Percentiles rank a stretch among this genome's conserved stretches.
Conservation (phyloP, 1,140 invertebrate genomes). For the Dinoponera quadriceps region DNA sequence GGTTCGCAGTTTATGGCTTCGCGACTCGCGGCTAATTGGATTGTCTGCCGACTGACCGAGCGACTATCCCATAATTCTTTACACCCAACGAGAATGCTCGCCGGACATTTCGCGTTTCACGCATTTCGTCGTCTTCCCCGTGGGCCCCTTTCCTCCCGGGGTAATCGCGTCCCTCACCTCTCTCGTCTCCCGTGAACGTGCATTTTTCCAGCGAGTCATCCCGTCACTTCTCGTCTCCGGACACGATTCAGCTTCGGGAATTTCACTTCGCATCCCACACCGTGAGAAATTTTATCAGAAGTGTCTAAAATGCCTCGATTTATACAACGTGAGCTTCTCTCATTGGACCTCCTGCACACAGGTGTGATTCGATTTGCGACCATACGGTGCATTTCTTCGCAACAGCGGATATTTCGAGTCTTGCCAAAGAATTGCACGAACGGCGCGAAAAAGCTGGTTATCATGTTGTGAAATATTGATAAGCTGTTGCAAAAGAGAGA, state of each 20-base stretch:
- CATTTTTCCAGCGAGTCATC: background rate
- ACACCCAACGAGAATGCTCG: conserved; percentile 48
- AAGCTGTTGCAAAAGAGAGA: background rate
- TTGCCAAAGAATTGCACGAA: background rate
- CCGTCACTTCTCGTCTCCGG: background rate
- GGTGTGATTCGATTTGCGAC: too few species aligned
- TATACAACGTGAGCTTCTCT: too few species aligned
- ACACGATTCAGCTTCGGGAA: background rate
- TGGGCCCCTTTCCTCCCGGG: background rate
- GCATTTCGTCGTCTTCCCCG: background rate
- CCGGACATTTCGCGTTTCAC: background rate
- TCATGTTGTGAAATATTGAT: background rate
- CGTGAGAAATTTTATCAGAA: too few species aligned
- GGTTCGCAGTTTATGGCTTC: conserved; percentile 78
- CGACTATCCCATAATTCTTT: conserved; percentile 73
- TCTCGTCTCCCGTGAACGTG: background rate
- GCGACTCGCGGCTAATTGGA: conserved; percentile 77
- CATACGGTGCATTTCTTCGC: too few species aligned
- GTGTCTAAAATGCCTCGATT: too few species aligned
- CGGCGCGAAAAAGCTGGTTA: background rate
- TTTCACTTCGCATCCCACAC: background rate
- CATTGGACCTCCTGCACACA: too few species aligned
- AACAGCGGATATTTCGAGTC: too few species aligned
- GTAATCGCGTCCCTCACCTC: conserved; percentile 5
- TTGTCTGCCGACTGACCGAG: conserved; percentile 76